A percentile compares a stretch with the other conserved stretches of the same genome.
These are phyloP conservation scores for Philereme transversata DNA, from an alignment of 2,888 invertebrate genomes.

Conservation along the genomic window DNA sequence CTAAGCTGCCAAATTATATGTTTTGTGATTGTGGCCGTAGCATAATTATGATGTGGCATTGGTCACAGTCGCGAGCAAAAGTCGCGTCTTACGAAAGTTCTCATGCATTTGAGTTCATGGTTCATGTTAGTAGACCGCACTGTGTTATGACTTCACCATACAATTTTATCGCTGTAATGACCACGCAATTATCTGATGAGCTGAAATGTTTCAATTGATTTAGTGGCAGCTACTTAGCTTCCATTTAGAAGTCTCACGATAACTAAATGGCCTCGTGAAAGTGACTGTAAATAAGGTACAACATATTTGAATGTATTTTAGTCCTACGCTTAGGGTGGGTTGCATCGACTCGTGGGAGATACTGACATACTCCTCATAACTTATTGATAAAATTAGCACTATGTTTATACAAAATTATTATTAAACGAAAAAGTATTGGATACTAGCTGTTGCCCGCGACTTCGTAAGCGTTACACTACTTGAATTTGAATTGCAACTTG, in stretches of 20 bases:
- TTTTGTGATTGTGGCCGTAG: too few relatives aligned
- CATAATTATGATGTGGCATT: too few relatives aligned
- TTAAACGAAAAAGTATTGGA: too few relatives aligned
- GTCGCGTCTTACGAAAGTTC: constrained; percentile 10
- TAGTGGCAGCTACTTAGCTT: constrained; percentile 30
- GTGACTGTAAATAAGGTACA: constrained; percentile 9
- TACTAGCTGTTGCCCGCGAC: too few relatives aligned
- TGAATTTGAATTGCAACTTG: too few relatives aligned
- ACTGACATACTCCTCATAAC: too few relatives aligned
- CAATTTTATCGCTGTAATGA: constrained; percentile 24
- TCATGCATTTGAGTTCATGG: constrained; percentile 21
- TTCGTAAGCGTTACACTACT: too few relatives aligned
- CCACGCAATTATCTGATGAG: constrained; percentile 24
- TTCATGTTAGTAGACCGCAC: constrained; percentile 10
- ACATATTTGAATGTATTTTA: constrained; percentile 11
- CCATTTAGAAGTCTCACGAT: constrained; percentile 18
- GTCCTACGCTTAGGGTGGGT: constrained; percentile 1
- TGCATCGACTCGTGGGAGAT: not conserved
- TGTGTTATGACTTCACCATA: constrained; percentile 20
- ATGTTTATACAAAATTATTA: too few relatives aligned
- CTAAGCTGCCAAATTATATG: too few relatives aligned
- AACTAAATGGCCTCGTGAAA: constrained; percentile 25
- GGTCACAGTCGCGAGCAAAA: constrained; percentile 8
- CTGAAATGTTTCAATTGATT: constrained; percentile 39
- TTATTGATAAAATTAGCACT: too few relatives aligned